Base-by-base conservation (phyloP, 2,797 vertebrate species). In the Parauchenoglanis ngamensis region DNA sequence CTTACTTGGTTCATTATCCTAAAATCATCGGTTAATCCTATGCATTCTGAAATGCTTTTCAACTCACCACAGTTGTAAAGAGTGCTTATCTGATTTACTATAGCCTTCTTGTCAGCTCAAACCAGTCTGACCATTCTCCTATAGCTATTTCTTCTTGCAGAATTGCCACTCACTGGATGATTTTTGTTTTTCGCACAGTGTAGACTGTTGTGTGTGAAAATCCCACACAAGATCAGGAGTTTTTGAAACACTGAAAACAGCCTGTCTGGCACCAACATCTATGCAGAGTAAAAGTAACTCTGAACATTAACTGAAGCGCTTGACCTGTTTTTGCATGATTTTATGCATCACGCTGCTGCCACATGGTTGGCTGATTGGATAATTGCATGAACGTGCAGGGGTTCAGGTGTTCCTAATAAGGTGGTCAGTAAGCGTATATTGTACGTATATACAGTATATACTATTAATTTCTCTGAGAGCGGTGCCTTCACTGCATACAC, bases 381-480 rank as follows among this genome's bases (percentile, higher is more conserved):
- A 63, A 63, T 28, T 63, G 25, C 79, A 46, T 81, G 79, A 65
- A 63, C 4, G 23, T n/a, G 7, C 13, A 63, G 21, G 23, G 6
- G 57, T 25, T 44, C 11, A 17, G 23, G 12, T 25, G 4, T 35
- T 79, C 40, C 40, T 40, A 40, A 40, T 40, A 40, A 40, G 40
- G 73, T 76, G 25, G 23, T 15, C 56, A 79, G 78, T 59, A 61
- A 40, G 78, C 61, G 11, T 61, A 59, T 80, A 80, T 21, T 35
- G 15, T 61, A 23, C 21, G 7, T 61, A 19, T 1, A 40, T 61
- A 23, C 35, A 85, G 56, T 12, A 52, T 52, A 35, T 63, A 76
- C 70, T 25, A 23, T 75, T 75, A 73, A 79, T 56, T 13, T 56
- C 12, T 21, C 19, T 28, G 23, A n/a, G 8, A 54, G 21, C 8